phyloP scores from a whole-genome alignment of 1,140 invertebrate genomes.

The Dendroctonus valens region DNA sequence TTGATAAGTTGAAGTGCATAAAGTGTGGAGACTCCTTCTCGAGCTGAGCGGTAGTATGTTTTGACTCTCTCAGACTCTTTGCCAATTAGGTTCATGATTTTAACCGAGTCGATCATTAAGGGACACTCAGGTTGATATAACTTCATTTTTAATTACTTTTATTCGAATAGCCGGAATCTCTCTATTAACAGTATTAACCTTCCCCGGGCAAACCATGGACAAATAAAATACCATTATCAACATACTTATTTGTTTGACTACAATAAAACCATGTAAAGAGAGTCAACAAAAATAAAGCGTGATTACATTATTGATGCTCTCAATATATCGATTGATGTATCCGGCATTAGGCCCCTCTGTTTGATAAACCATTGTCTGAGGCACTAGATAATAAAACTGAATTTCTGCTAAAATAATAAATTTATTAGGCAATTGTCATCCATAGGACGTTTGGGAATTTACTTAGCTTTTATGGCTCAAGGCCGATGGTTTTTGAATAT shows the following conservation, averaged over 20 bases:
- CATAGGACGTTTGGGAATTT: no score
- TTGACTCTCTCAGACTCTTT: neutral
- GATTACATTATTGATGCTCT: slow-evolving; percentile 37
- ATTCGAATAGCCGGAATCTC: neutral
- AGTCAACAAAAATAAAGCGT: slow-evolving; percentile 37
- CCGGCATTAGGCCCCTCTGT: slow-evolving; percentile 28
- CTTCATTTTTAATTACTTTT: neutral
- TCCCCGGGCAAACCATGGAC: neutral
- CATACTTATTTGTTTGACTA: slow-evolving; percentile 28
- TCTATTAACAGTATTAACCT: no score
- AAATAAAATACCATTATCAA: slow-evolving; percentile 23
- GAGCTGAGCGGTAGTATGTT: neutral
- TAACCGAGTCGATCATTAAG: slow-evolving; percentile 7
- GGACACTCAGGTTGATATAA: slow-evolving; percentile 2
- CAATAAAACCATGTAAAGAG: slow-evolving; percentile 30
- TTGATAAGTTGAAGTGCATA: slow-evolving; percentile 26
- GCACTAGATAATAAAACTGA: slow-evolving; percentile 35
- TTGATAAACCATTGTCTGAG: slow-evolving; percentile 39
- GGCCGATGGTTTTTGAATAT: no score
- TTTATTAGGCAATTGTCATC: neutral
- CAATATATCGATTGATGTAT: slow-evolving; percentile 26
- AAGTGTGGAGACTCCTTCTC: slow-evolving; percentile 7
- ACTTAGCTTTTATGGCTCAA: no score
- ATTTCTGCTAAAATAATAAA: slow-evolving; percentile 11
- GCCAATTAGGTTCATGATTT: slow-evolving; percentile 12